Evolutionary conservation across 2,113 vertebrate species (phyloP).

Genomic region (Mus spicilegus): DNA sequence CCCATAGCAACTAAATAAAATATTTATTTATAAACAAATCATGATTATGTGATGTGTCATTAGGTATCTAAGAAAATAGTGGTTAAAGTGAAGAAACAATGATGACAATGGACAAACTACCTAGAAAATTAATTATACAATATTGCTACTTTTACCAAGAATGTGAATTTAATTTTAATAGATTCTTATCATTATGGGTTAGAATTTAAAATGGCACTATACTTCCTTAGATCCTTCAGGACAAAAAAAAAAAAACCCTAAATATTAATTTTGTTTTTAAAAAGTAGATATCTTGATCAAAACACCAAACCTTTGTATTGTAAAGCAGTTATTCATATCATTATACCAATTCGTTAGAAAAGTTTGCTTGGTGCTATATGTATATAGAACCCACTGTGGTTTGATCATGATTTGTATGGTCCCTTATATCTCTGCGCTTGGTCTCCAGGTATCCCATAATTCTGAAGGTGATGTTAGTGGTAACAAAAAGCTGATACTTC

Average conservation of each 20-base stretch:
- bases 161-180: slow-evolving; percentile 43
- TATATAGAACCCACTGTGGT: background rate
- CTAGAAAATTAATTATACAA: background rate
- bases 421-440: background rate
- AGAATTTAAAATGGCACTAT: slow-evolving; percentile 28
- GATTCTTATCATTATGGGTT: slow-evolving; percentile 42
- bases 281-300: slow-evolving; percentile 15
- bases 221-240: background rate
- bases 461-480: too few relatives aligned
- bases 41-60: background rate
- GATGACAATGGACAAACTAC: slow-evolving; percentile 29
- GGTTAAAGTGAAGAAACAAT: slow-evolving; percentile 43
- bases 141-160: slow-evolving; percentile 19
- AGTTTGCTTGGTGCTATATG: background rate
- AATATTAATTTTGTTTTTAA: background rate
- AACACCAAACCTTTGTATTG: slow-evolving; percentile 1
- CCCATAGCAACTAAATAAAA: background rate
- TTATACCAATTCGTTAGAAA: background rate
- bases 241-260: background rate
- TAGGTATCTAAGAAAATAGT: slow-evolving; percentile 40
- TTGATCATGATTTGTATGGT: background rate
- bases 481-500: background rate
- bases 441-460: background rate
- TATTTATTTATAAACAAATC: slow-evolving; percentile 32
- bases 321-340: background rate